A percentile compares a stretch with the other conserved stretches of the same genome.
These are phyloP conservation scores for Alectura lathami DNA, from an alignment of 2,113 vertebrate species.

Conservation along the genomic window DNA sequence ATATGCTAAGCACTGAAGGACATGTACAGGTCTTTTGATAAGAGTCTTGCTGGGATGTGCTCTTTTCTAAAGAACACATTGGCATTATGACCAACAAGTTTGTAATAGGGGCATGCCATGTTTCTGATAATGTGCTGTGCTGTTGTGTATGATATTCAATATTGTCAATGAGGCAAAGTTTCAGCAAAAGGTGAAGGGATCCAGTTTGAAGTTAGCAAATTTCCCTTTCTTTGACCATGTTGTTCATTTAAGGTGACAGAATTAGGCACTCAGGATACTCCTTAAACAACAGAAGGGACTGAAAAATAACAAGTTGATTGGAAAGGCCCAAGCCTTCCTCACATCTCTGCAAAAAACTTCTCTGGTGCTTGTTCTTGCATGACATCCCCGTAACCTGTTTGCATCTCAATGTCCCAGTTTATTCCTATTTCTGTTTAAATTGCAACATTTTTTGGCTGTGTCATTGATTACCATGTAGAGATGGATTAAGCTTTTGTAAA, in stretches of 20 bases:
- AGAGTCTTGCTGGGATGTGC: not conserved
- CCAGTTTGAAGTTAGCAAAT: not conserved
- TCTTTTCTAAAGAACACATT: not conserved
- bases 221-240: not conserved
- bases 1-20: fast-evolving
- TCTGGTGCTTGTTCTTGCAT: not conserved
- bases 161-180: not conserved
- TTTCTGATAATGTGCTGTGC: not conserved
- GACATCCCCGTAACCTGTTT: not conserved
- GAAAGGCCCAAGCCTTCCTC: not conserved
- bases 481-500: not conserved
- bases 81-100: not conserved
- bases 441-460: not conserved
- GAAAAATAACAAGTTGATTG: not conserved
- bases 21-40: not conserved
- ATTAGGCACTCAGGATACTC: not conserved
- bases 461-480: not conserved
- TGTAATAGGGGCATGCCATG: not conserved
- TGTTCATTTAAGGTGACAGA: not conserved
- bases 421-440: not conserved
- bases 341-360: not conserved
- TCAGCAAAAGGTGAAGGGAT: not conserved
- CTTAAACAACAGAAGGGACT: not conserved
- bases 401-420: not conserved
- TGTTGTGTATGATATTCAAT: not conserved